Conservation (phyloP, 1,140 invertebrate genomes). For the Euura saliciscinereae region DNA sequence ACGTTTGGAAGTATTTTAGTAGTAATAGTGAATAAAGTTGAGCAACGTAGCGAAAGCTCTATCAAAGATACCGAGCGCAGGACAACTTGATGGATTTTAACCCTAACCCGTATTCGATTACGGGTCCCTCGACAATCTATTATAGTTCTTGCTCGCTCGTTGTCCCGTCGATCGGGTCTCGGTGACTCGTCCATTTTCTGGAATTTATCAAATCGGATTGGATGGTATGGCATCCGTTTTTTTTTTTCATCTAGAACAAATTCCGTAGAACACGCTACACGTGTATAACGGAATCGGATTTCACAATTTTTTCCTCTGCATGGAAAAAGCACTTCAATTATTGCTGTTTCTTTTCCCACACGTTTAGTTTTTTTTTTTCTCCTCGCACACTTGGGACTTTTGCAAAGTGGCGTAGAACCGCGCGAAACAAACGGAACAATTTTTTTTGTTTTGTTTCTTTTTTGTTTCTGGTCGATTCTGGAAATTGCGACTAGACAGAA, state of each 20-base stretch:
- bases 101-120: constrained; percentile 54
- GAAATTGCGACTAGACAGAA: neutral
- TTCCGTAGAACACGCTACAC: too few species aligned
- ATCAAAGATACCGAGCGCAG: neutral
- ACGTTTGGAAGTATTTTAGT: neutral
- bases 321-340: constrained; percentile 1
- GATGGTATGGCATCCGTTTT: constrained; percentile 33
- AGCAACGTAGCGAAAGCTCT: neutral
- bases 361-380: neutral
- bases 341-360: neutral
- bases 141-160: constrained; percentile 45
- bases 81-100: constrained; percentile 53
- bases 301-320: neutral
- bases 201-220: constrained; percentile 52
- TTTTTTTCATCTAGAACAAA: neutral
- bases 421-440: neutral
- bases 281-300: neutral
- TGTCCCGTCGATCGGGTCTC: constrained; percentile 27
- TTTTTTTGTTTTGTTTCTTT: too few species aligned
- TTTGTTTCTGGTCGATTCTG: neutral
- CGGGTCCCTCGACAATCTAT: constrained; percentile 52
- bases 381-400: neutral
- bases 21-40: neutral
- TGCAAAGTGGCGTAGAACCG: neutral
- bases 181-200: constrained; percentile 46